A percentile compares a stretch with the other conserved stretches of the same genome.
Evolutionary conservation across 2,113 vertebrate genomes (phyloP).

Genomic region (Chloropsis cyanopogon): DNA sequence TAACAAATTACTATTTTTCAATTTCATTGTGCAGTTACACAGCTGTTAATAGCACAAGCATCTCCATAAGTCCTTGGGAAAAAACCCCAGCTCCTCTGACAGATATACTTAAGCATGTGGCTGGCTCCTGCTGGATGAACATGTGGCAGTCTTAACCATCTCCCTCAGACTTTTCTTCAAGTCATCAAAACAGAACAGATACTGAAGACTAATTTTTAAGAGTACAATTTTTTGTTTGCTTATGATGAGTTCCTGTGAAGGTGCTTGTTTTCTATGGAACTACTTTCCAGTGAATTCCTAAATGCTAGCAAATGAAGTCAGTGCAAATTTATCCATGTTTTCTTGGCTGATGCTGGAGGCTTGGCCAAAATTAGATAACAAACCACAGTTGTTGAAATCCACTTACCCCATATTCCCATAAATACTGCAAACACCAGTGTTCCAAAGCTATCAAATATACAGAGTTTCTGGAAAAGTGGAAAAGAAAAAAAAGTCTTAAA

Average conservation of each 20-base stretch:
- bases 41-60: background rate
- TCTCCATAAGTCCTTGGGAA: background rate
- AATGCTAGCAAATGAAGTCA: background rate
- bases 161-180: background rate
- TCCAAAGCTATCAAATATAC: conserved; percentile 94
- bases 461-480: conserved; percentile 82
- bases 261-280: background rate
- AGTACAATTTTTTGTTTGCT: background rate
- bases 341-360: background rate
- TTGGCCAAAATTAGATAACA: conserved; percentile 27
- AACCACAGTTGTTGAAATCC: background rate
- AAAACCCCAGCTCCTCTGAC: background rate
- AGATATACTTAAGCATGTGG: background rate
- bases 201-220: background rate
- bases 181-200: background rate
- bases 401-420: conserved; percentile 95
- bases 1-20: background rate
- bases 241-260: background rate
- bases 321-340: background rate
- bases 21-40: background rate
- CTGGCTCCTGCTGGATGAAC: background rate
- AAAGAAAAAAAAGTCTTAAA: background rate
- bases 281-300: background rate
- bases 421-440: conserved; percentile 92
- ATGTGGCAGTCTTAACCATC: background rate